phyloP scores from a whole-genome alignment of 2,888 invertebrate species.

The Tridacna gigas region DNA sequence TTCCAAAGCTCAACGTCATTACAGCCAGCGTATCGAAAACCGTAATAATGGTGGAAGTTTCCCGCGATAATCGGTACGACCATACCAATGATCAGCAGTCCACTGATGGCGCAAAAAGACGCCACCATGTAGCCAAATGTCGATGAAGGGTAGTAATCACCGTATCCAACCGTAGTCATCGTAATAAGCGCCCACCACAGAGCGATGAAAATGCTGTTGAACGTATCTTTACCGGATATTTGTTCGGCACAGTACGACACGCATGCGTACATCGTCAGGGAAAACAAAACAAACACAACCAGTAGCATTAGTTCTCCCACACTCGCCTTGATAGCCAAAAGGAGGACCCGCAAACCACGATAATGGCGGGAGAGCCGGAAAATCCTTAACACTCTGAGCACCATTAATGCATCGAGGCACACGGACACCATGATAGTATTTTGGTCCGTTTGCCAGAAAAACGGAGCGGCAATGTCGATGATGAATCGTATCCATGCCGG shows the following conservation, averaged over 20 bases:
- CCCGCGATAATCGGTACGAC: constrained; percentile 82
- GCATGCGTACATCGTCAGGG: constrained; percentile 68
- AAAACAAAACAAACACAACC: constrained; percentile 66
- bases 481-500: constrained; percentile 68
- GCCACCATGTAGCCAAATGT: constrained; percentile 77
- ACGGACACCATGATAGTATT: constrained; percentile 49
- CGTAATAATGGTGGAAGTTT: constrained; percentile 81
- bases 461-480: constrained; percentile 50
- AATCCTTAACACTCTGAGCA: constrained; percentile 70
- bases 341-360: constrained; percentile 66
- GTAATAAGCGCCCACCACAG: constrained; percentile 75
- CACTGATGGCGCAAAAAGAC: constrained; percentile 76
- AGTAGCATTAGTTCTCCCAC: constrained; percentile 67
- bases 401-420: constrained; percentile 62
- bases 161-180: constrained; percentile 80
- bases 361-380: constrained; percentile 70
- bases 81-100: constrained; percentile 80
- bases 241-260: constrained; percentile 69
- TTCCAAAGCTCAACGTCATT: constrained; percentile 50
- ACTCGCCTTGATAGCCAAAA: constrained; percentile 69
- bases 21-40: constrained; percentile 63
- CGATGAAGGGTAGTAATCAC: constrained; percentile 76
- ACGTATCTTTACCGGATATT: constrained; percentile 35
- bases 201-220: constrained; percentile 65
- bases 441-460: constrained; percentile 57